A percentile compares a stretch with the other conserved stretches of the same genome.
These are phyloP conservation scores for Thoracochromis brauschi DNA, from an alignment of 2,113 vertebrate species.

Conservation along the genomic window DNA sequence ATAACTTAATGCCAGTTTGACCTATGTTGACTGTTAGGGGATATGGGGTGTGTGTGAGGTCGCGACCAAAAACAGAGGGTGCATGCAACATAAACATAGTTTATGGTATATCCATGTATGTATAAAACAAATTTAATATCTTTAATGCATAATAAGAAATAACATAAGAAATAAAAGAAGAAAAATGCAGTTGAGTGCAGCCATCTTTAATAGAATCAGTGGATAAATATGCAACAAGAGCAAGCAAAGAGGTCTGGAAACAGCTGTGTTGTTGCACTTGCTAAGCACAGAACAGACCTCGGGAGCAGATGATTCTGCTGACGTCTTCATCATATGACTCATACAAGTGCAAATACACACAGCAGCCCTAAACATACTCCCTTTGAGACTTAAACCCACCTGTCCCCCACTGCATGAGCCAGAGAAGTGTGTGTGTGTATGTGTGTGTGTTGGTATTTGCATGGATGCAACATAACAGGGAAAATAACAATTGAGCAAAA, in stretches of 20 bases:
- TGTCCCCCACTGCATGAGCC: not conserved
- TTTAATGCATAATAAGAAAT: not conserved
- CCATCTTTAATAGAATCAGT: not conserved
- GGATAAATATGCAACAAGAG: not conserved
- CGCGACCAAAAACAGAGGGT: not conserved
- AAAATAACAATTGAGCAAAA: not conserved
- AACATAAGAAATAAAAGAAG: not conserved
- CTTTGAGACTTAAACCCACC: not conserved
- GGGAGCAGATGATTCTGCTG: not conserved
- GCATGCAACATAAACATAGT: not conserved
- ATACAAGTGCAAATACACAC: not conserved
- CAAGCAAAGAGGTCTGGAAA: not conserved
- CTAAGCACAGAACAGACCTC: not conserved
- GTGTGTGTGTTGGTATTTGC: not conserved
- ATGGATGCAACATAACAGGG: not conserved
- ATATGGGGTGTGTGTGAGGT: not conserved
- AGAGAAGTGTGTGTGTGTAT: not conserved
- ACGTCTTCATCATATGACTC: not conserved
- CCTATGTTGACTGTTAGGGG: not conserved
- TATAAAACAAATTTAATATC: not conserved
- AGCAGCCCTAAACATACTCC: not conserved
- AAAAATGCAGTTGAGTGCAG: not conserved
- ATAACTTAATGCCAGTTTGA: not conserved
- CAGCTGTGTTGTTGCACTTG: not conserved
- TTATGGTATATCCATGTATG: not conserved